Base-by-base conservation (phyloP, 1,140 invertebrate species). In the Lepidurus apus region DNA sequence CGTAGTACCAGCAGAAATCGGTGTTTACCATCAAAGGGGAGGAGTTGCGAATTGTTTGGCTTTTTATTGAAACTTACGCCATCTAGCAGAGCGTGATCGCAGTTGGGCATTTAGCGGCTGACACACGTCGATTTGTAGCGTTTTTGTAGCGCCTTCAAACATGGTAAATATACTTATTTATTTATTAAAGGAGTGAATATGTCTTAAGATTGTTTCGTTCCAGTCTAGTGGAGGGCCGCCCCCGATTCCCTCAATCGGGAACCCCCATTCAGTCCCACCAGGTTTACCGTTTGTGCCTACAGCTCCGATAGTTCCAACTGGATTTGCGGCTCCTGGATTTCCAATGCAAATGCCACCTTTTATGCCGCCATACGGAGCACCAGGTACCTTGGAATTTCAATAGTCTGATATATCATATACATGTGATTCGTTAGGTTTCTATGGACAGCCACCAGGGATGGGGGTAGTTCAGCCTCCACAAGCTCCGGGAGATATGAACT, bases 171-270 rank as follows among this genome's bases (percentile, higher is more conserved):
- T 7, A 76, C 5, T n/a, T 43, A 47, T 47, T 24, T n/a, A 17
- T 24, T 43, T 21, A 24, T 24, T 75, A 13, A 75, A 7, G 10
- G 17, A n/a, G 0, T 75, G 17, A 76, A 45, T 8, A 1, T 13
- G 24, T 11, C 1, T 74, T n/a, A 75, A 75, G 9, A 21, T 26
- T n/a, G 8, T 26, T 17, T 47, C 24, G 6, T 21, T 78, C 4
- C 43, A 79, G 78, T 79, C 78, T 74, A 74, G 78, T 26, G 75
- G 78, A 44, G 78, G 73, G 26, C 43, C 34, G 10, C 42, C 78
- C 45, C 21, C 76, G 13, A 17, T 13, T 17, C 21, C 53, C 21
- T 65, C 53, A 13, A 65, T 65, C 21, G 53, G 53, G 21, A 65
- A 65, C 17, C 53, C 53, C 13, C 53, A 65, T 65, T 17, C 53